Conservation (phyloP, 2,888 invertebrate species). For the Zygaena filipendulae region DNA sequence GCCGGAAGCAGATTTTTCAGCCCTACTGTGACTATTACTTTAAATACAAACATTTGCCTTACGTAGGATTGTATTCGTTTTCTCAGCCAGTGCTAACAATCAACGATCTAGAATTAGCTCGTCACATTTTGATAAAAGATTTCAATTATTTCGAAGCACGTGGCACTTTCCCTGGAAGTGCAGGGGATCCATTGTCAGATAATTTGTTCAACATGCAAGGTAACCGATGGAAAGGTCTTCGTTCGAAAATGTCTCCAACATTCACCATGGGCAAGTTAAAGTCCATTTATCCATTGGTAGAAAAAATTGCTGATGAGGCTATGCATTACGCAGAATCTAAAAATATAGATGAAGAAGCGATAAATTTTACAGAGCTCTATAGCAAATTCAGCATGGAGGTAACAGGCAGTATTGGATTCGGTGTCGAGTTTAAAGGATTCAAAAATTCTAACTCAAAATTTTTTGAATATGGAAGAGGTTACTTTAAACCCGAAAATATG, state of each 20-base stretch:
- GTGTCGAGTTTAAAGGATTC: constrained; percentile 66
- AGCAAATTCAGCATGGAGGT: constrained; percentile 69
- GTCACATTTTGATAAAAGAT: constrained; percentile 67
- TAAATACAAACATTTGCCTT: constrained; percentile 44
- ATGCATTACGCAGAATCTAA: constrained; percentile 35
- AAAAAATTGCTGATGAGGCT: constrained; percentile 60
- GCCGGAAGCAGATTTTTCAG: constrained; percentile 66
- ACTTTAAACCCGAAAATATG: constrained; percentile 35
- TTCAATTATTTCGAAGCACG: constrained; percentile 72
- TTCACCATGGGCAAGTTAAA: constrained; percentile 75
- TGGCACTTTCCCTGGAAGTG: constrained; percentile 67
- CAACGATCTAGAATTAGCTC: constrained; percentile 70
- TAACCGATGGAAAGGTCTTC: constrained; percentile 69
- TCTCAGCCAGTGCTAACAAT: constrained; percentile 67
- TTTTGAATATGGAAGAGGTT: constrained; percentile 40
- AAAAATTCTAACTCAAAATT: constrained; percentile 61
- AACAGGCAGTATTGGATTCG: constrained; percentile 68
- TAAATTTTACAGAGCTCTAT: constrained; percentile 63
- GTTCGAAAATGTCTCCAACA: constrained; percentile 70
- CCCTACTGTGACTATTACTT: constrained; percentile 67
- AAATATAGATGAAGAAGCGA: constrained; percentile 27
- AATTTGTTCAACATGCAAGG: constrained; percentile 67
- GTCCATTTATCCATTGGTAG: constrained; percentile 68
- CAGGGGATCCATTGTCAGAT: constrained; percentile 66
- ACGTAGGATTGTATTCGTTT: constrained; percentile 71